Conservation (phyloP, 2,797 vertebrate species). For the Neosilurus hyrtlii region DNA sequence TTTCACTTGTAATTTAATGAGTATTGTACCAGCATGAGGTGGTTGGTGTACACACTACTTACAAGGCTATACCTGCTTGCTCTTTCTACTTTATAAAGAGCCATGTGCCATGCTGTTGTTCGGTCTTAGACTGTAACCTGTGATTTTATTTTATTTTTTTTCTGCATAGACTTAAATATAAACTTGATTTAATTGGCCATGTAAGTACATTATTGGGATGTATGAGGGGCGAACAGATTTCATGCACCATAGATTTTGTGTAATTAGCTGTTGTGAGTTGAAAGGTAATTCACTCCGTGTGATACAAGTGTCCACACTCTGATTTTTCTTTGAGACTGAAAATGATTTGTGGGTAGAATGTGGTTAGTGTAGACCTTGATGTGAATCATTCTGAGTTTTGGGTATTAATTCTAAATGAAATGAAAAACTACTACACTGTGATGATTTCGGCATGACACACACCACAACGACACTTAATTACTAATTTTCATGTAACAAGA, state of each 20-base stretch:
- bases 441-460: slow-evolving; percentile 32
- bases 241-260: slow-evolving; percentile 23
- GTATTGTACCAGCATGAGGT: background rate
- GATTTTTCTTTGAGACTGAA: background rate
- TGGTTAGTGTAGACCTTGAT: slow-evolving; percentile 3
- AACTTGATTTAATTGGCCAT: slow-evolving; percentile 47
- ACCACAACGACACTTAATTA: slow-evolving; percentile 55
- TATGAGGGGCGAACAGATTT: slow-evolving; percentile 20
- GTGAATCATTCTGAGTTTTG: slow-evolving; percentile 15
- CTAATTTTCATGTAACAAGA: slow-evolving; percentile 35
- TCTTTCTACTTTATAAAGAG: slow-evolving; percentile 44
- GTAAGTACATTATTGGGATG: slow-evolving; percentile 33
- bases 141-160: slow-evolving; percentile 30
- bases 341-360: slow-evolving; percentile 3
- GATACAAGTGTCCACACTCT: background rate
- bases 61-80: slow-evolving; percentile 39
- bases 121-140: slow-evolving; percentile 55
- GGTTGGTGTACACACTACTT: slow-evolving; percentile 27
- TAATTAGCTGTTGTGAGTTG: slow-evolving; percentile 22
- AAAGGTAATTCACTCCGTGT: background rate
- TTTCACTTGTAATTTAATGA: background rate
- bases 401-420: slow-evolving; percentile 20
- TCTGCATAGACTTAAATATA: background rate
- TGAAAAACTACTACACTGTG: slow-evolving; percentile 27
- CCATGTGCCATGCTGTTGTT: slow-evolving; percentile 43